Base-by-base conservation (phyloP, 2,797 vertebrate genomes). In the Knipowitschia caucasica region DNA sequence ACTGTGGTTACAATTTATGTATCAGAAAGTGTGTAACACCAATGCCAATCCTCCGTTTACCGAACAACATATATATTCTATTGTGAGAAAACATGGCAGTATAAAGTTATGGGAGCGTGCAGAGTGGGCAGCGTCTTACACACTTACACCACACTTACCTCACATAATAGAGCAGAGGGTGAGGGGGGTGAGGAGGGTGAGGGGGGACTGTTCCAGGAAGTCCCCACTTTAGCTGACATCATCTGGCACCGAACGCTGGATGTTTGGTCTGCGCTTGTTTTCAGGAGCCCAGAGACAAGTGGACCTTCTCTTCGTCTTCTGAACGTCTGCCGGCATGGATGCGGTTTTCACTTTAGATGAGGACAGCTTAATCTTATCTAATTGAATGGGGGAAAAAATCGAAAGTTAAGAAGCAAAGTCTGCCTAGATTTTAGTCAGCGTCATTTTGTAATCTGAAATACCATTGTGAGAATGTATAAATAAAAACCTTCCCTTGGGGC, bases 181-280 rank as follows among this genome's bases (percentile, higher is more conserved):
- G 21, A 6, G 21, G 2, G 11, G 39, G 11, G 42, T 25, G 7
- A 11, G 0, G 2, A 15, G 14, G 8, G 43, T 8, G 24, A n/a
- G 25, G 42, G 25, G 5, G 29, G 10, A 21, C 17, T 11, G 9
- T 21, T 47, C 29, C 45, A 31, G 45, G 45, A 47, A 30, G 44
- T 47, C 44, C 14, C 44, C 15, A 31, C 4, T 46, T 46, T 18
- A 3, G 26, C 8, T 30, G 25, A 46, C 44, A 12, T 46, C 44
- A 46, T 46, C 44, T 46, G 44, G 26, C 25, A 18, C 26, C 7
- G 7, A 10, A 26, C 20, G 1, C 25, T 4, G 27, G 45, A 21
- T 47, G 45, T 45, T 27, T 46, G n/a, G 25, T 46, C 43, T 46
- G 25, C 7, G 17, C 44, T 39, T 39, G 10, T 20, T 7, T 15